phyloP scores from a whole-genome alignment of 2,797 vertebrate genomes.

The Ateles fusciceps region DNA sequence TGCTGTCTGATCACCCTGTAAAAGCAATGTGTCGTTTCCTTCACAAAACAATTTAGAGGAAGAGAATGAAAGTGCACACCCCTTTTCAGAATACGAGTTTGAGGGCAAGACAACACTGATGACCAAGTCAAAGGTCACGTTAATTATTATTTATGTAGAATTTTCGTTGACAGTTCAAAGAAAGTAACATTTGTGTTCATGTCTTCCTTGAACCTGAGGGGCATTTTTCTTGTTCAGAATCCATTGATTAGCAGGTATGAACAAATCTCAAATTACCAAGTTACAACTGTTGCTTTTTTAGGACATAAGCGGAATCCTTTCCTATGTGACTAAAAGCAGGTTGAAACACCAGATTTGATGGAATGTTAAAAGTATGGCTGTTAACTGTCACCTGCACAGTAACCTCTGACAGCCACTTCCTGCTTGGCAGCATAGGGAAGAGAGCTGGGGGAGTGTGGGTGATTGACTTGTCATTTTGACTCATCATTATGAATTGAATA shows the following conservation, averaged over 20 bases:
- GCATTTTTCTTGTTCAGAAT: constrained; percentile 49
- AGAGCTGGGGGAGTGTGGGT: constrained; percentile 31
- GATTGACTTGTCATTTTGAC: constrained; percentile 48
- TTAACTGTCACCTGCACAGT: constrained; percentile 60
- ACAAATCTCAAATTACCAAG: constrained; percentile 53
- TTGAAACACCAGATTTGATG: constrained; percentile 44
- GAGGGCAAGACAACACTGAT: background rate
- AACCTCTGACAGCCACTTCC: constrained; percentile 56
- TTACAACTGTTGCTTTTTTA: constrained; percentile 38
- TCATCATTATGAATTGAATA: constrained; percentile 47
- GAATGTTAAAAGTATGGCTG: constrained; percentile 65
- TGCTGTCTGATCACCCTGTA: background rate
- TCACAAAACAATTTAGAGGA: constrained; percentile 4
- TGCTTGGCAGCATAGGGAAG: constrained; percentile 29
- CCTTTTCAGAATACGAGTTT: constrained; percentile 30
- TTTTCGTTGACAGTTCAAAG: constrained; percentile 5
- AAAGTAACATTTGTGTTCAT: constrained; percentile 43
- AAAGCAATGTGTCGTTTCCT: background rate
- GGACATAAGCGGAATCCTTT: constrained; percentile 43
- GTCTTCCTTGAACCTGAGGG: background rate
- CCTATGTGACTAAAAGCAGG: constrained; percentile 62
- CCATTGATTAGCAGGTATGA: constrained; percentile 35
- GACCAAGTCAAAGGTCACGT: constrained; percentile 9
- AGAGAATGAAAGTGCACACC: background rate
- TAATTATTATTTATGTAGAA: constrained; percentile 45